phyloP scores from a whole-genome alignment of 2,113 vertebrate genomes.

The Malaclemys terrapin region DNA sequence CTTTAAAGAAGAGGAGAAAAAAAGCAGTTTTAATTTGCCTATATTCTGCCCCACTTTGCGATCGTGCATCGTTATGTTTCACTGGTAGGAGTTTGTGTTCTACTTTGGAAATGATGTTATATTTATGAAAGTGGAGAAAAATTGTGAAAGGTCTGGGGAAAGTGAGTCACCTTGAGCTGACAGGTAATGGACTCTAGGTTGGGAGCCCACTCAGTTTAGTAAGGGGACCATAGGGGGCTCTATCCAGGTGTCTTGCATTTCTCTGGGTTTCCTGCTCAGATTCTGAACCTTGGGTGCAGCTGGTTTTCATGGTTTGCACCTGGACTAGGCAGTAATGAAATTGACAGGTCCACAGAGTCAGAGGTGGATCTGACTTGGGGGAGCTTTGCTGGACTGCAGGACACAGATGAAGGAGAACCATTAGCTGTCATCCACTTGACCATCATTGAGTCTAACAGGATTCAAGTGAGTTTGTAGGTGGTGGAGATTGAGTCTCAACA shows the following conservation, averaged over 20 bases:
- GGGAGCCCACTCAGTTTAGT: not conserved
- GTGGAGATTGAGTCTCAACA: not conserved
- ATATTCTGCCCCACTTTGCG: not conserved
- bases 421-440: not conserved
- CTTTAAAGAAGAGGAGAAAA: not conserved
- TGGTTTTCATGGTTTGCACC: not conserved
- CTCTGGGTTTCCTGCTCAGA: not conserved
- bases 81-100: not conserved
- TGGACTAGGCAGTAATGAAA: not conserved
- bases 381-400: not conserved
- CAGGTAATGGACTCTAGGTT: not conserved
- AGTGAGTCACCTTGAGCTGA: not conserved
- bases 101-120: not conserved
- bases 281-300: not conserved
- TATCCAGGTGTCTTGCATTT: fast-evolving
- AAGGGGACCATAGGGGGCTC: not conserved
- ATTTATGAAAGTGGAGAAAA: not conserved
- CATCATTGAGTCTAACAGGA: not conserved
- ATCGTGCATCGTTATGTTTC: not conserved
- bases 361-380: not conserved
- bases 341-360: no score
- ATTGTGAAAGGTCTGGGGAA: not conserved
- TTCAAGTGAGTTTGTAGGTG: not conserved
- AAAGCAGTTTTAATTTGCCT: not conserved
- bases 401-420: not conserved